Base-by-base conservation (phyloP, 2,113 vertebrate genomes). In the Thunnus maccoyii region DNA sequence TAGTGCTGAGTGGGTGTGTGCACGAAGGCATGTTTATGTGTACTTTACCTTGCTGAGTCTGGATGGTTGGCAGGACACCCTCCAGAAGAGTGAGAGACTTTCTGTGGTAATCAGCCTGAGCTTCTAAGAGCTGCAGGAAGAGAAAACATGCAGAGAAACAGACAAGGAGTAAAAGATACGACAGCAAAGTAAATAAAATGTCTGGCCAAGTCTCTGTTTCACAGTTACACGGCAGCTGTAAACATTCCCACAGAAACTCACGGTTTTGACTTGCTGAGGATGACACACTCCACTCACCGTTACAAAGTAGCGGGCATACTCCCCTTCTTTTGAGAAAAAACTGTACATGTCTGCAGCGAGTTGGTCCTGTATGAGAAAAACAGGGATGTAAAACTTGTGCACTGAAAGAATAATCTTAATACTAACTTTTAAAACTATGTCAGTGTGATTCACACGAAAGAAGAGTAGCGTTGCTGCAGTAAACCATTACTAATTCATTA, bases 21-120 rank as follows among this genome's bases (percentile, higher is more conserved):
- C 54, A 64, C 25, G n/a, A 32, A 51, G 48, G 16, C 36, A 30
- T 41, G 51, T 67, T 18, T 57, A 3, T 12, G 9, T 50, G 55
- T 32, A 17, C 36, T 71, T 32, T 97, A 99, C 98, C 98, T 99
- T 99, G 98, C 91, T 99, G 98, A 89, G 95, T 95, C 94, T 96
- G 97, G 93, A 99, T 97, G 94, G 97, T 96, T 41, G 98, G 98
- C 90, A 99, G 94, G 93, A 98, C 96, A 65, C 93, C 96, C 95
- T 99, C 98, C 95, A 99, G 96, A 91, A 98, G 96, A 89, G 96
- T 94, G 95, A 99, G 96, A 95, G 98, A 97, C 95, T 97, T 99
- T 95, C 98, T 96, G 95, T 99, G 98, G 96, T 99, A 99, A 96
- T 99, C 98, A 90, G 98, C 98, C 96, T 99, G 98, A 92, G 97